These are phyloP conservation scores for Zaprionus ornatus DNA, from an alignment of 1,140 invertebrate genomes.

Conservation along the genomic window DNA sequence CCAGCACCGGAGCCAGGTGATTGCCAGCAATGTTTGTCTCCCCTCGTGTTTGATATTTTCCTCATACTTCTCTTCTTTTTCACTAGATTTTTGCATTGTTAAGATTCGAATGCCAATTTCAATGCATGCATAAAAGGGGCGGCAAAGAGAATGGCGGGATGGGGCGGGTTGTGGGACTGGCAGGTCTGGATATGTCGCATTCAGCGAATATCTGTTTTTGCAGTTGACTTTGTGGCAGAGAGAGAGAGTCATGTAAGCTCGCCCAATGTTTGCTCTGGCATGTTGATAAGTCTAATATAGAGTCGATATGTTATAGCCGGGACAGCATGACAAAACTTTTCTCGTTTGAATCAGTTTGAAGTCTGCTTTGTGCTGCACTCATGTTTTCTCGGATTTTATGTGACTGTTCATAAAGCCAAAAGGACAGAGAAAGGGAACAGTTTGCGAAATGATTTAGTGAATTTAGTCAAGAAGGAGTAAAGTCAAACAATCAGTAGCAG, in stretches of 20 bases:
- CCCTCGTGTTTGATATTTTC: conserved; percentile 33
- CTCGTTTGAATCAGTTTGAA: not conserved
- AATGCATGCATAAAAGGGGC: conserved; percentile 33
- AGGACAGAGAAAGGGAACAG: too few species aligned
- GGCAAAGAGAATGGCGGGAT: not conserved
- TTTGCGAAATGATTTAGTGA: too few species aligned
- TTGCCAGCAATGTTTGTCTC: conserved; percentile 64
- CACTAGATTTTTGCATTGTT: conserved; percentile 39
- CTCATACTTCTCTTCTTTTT: conserved; percentile 2
- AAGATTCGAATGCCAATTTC: conserved; percentile 39
- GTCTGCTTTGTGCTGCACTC: not conserved
- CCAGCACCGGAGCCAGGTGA: conserved; percentile 56
- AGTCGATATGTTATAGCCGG: not conserved
- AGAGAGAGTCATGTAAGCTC: conserved; percentile 15
- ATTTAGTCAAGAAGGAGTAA: too few species aligned
- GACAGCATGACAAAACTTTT: not conserved
- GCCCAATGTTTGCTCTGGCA: conserved; percentile 17
- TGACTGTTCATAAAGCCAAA: too few species aligned
- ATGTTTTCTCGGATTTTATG: too few species aligned
- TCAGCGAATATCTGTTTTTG: not conserved
- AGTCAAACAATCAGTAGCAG: conserved; percentile 24
- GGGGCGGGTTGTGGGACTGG: too few species aligned
- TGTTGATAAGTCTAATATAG: conserved; percentile 3
- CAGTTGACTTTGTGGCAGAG: conserved; percentile 15
- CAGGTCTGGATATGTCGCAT: not conserved